Conservation (phyloP, 2,113 vertebrate genomes). For the Halichoeres trimaculatus region DNA sequence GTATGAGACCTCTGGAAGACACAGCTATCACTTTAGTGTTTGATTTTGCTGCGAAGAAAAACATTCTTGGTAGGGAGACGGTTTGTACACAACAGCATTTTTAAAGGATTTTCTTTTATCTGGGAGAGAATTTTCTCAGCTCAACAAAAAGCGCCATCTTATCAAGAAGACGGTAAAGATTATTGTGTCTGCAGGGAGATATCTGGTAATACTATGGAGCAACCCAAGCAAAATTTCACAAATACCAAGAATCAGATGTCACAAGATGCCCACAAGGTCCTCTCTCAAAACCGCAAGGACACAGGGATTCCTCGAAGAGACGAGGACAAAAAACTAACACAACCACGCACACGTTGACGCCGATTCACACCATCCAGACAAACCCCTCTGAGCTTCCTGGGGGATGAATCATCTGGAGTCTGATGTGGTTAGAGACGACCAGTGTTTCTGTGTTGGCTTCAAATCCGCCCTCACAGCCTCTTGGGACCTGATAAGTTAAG, state of each 20-base stretch:
- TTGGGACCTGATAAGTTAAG: constrained; percentile 41
- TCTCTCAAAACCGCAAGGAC: constrained; percentile 24
- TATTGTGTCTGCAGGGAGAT: neutral
- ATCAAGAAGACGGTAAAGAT: neutral
- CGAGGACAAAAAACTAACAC: constrained; percentile 27
- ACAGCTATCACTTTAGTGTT: neutral
- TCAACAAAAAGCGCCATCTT: neutral
- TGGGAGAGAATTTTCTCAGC: neutral
- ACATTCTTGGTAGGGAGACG: neutral
- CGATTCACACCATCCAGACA: constrained; percentile 42
- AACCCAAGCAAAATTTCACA: constrained; percentile 12
- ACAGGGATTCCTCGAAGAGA: constrained; percentile 3
- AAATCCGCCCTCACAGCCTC: constrained; percentile 47
- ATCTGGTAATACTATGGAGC: neutral
- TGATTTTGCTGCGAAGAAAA: constrained; percentile 39
- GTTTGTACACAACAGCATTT: constrained; percentile 1
- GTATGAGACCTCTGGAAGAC: constrained; percentile 33
- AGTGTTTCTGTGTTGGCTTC: constrained; percentile 54
- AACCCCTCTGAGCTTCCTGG: constrained; percentile 29
- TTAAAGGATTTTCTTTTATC: neutral
- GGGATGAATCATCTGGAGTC: constrained; percentile 50
- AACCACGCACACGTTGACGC: constrained; percentile 14
- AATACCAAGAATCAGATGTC: constrained; percentile 14
- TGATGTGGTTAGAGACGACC: constrained; percentile 67
- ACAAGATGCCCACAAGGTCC: constrained; percentile 1